A percentile compares a stretch with the other conserved stretches of the same genome.
These are phyloP conservation scores for Spilosoma lubricipeda DNA, from an alignment of 2,888 invertebrate genomes.

Conservation along the genomic window DNA sequence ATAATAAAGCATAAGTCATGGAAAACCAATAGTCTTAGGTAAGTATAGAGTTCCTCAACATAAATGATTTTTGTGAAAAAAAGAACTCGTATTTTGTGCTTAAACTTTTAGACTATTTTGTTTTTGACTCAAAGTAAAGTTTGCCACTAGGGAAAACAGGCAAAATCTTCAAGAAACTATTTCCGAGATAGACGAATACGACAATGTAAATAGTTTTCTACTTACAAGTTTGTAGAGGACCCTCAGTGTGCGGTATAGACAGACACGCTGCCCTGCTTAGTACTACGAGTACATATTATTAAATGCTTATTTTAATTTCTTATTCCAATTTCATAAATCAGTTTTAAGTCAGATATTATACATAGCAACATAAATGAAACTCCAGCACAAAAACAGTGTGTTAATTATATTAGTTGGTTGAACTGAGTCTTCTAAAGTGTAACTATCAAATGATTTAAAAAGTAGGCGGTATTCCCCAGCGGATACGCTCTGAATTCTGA, in stretches of 20 bases:
- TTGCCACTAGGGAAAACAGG: neutral
- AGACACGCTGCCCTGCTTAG: neutral
- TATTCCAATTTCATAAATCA: too few species aligned
- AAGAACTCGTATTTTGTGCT: too few species aligned
- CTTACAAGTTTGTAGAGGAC: neutral
- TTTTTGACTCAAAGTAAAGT: neutral
- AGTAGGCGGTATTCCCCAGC: constrained; percentile 28
- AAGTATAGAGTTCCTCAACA: neutral
- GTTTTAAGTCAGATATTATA: neutral
- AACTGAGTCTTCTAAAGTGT: constrained; percentile 27
- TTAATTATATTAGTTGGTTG: neutral
- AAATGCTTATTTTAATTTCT: too few species aligned
- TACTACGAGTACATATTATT: too few species aligned
- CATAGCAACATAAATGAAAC: neutral
- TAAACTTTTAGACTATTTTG: neutral
- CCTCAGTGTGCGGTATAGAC: neutral
- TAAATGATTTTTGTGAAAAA: neutral
- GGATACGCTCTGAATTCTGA: constrained; percentile 44
- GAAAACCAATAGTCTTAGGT: neutral
- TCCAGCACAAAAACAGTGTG: neutral
- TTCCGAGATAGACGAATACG: neutral
- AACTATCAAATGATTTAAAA: constrained; percentile 56
- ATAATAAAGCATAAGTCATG: too few species aligned
- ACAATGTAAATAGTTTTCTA: neutral
- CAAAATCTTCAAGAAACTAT: neutral